phyloP scores from a whole-genome alignment of 1,140 invertebrate genomes.

The Mya arenaria region DNA sequence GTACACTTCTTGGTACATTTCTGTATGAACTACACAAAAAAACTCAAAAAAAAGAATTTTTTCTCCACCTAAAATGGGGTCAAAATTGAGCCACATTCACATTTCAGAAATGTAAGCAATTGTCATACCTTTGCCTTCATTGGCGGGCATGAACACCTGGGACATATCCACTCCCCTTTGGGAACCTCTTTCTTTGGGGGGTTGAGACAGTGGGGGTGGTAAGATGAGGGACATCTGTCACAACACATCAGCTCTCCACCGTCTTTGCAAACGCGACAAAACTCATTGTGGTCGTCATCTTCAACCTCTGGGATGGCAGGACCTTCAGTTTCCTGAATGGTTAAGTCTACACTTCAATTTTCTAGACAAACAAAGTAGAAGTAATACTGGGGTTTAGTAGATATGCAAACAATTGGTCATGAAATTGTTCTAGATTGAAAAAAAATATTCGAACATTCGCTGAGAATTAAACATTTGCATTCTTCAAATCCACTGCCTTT shows the following conservation, averaged over 20 bases:
- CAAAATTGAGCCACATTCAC: no score
- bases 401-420: no score
- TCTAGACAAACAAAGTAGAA: no score
- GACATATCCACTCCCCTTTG: slow-evolving; percentile 98
- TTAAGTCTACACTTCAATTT: no score
- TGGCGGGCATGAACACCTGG: slow-evolving; percentile 90
- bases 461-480: background rate
- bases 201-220: slow-evolving; percentile 98
- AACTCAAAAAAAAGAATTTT: no score
- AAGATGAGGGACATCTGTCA: slow-evolving; percentile 98
- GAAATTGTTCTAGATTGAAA: no score
- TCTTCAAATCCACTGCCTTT: background rate
- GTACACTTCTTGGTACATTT: no score
- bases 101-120: no score
- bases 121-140: slow-evolving; percentile 89
- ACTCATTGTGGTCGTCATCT: slow-evolving; percentile 97
- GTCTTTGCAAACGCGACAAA: slow-evolving; percentile 98
- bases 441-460: background rate
- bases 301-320: slow-evolving; percentile 84
- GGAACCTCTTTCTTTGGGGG: slow-evolving; percentile 97
- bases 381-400: no score
- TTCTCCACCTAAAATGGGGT: no score
- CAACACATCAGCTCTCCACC: slow-evolving; percentile 98
- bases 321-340: slow-evolving; percentile 79
- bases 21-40: no score